Conservation (phyloP, 2,797 vertebrate genomes). For the Acanthopagrus latus region DNA sequence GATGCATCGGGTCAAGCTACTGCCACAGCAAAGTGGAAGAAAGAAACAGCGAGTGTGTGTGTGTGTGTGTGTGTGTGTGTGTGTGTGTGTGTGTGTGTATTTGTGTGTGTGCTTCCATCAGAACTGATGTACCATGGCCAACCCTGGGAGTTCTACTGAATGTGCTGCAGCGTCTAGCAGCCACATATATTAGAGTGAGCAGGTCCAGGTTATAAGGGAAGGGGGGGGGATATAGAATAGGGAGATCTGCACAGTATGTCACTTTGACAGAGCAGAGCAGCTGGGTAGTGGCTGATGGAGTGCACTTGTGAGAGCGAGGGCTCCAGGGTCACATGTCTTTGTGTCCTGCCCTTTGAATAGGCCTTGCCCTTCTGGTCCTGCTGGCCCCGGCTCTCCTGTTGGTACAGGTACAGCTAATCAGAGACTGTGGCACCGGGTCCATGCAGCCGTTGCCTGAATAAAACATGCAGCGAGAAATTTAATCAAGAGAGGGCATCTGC, state of each 20-base stretch:
- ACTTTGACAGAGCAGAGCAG: slow-evolving; percentile 60
- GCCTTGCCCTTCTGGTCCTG: slow-evolving; percentile 59
- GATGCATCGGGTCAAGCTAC: not conserved
- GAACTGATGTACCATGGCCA: not conserved
- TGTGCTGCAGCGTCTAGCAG: not conserved
- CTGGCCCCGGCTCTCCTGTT: slow-evolving; percentile 63
- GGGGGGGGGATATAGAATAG: slow-evolving; percentile 10
- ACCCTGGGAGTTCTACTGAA: not conserved
- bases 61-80: too few relatives aligned
- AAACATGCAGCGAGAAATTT: slow-evolving; percentile 76
- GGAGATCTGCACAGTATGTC: slow-evolving; percentile 39
- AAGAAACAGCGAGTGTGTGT: not conserved
- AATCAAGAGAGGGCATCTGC: slow-evolving; percentile 82
- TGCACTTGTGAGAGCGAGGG: slow-evolving; percentile 56
- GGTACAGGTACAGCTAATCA: slow-evolving; percentile 79
- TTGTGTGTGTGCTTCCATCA: too few relatives aligned
- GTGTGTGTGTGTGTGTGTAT: too few relatives aligned
- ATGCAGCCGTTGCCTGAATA: slow-evolving; percentile 74
- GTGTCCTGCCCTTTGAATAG: slow-evolving; percentile 68
- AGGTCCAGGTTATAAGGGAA: not conserved
- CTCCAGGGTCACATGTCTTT: slow-evolving; percentile 66
- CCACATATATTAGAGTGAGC: slow-evolving; percentile 4
- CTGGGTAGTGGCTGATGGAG: slow-evolving; percentile 57
- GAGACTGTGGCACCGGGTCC: slow-evolving; percentile 67
- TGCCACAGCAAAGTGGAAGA: not conserved